phyloP scores from a whole-genome alignment of 2,113 vertebrate species.

The Bagarius yarrelli region DNA sequence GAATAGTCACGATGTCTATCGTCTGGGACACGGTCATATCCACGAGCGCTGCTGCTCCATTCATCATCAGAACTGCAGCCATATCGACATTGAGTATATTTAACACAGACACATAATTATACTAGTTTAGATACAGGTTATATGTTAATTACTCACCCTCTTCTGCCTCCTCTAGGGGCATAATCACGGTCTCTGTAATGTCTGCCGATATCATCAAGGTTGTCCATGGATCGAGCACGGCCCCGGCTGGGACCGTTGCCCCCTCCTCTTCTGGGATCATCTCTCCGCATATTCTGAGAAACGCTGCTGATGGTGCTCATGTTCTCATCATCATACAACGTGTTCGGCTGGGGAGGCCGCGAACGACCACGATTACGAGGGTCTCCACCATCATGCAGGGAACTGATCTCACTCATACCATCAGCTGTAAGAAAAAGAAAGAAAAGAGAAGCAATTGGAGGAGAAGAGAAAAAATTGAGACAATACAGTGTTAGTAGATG shows the following conservation, averaged over 20 bases:
- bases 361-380: slow-evolving; percentile 65
- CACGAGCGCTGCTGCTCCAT: slow-evolving; percentile 67
- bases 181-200: slow-evolving; percentile 55
- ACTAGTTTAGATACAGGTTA: background rate
- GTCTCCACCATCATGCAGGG: slow-evolving; percentile 76
- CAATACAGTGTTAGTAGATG: background rate
- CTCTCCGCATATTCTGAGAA: slow-evolving; percentile 67
- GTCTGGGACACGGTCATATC: slow-evolving; percentile 56
- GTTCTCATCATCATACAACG: slow-evolving; percentile 69
- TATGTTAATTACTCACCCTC: slow-evolving; percentile 63
- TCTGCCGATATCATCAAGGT: slow-evolving; percentile 75
- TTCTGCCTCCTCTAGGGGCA: slow-evolving; percentile 62
- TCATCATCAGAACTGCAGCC: slow-evolving; percentile 68
- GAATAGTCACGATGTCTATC: slow-evolving; percentile 68
- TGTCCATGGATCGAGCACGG: slow-evolving; percentile 81
- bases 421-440: slow-evolving; percentile 61
- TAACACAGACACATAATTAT: background rate
- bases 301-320: slow-evolving; percentile 80
- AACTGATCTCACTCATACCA: slow-evolving; percentile 82
- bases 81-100: background rate
- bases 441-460: background rate
- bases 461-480: background rate
- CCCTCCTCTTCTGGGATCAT: slow-evolving; percentile 52
- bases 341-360: slow-evolving; percentile 69
- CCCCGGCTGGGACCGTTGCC: slow-evolving; percentile 27